Percentiles rank a stretch among this genome's conserved stretches.
phyloP scores from a whole-genome alignment of 92 coral and sea anemone species.

The Porites evermanni region DNA sequence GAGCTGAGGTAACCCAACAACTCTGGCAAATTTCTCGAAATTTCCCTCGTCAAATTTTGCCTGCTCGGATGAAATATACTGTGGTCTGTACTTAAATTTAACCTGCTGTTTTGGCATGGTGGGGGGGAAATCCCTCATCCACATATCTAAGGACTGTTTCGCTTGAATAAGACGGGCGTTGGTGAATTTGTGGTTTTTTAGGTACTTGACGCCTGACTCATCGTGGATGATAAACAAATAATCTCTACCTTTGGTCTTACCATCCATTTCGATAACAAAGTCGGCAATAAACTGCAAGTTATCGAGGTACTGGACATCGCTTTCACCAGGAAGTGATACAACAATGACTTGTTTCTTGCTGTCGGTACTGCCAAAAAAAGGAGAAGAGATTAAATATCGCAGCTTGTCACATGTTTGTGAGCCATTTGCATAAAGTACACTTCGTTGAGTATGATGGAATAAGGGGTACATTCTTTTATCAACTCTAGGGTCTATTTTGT shows the following conservation, averaged over 20 bases:
- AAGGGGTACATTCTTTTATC: too few relatives aligned
- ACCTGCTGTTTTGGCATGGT: slow-evolving; percentile 70
- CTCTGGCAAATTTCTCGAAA: slow-evolving; percentile 51
- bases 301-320: slow-evolving; percentile 53
- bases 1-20: slow-evolving; percentile 62
- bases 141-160: slow-evolving; percentile 62
- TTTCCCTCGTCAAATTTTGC: slow-evolving; percentile 55
- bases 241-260: slow-evolving; percentile 68
- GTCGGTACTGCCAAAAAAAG: neutral
- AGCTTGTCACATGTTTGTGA: too few relatives aligned
- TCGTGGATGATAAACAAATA: slow-evolving; percentile 72
- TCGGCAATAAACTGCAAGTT: slow-evolving; percentile 60
- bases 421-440: too few relatives aligned
- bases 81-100: slow-evolving; percentile 72
- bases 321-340: slow-evolving; percentile 66
- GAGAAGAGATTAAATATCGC: neutral
- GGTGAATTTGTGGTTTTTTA: slow-evolving; percentile 44
- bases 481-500: too few relatives aligned
- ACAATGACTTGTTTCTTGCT: slow-evolving; percentile 70
- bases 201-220: slow-evolving; percentile 51
- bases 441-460: too few relatives aligned
- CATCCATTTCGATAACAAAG: slow-evolving; percentile 71
- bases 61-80: slow-evolving; percentile 44
- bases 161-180: slow-evolving; percentile 69
- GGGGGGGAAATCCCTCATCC: slow-evolving; percentile 84